These are phyloP conservation scores for Chrysocyon brachyurus DNA, from an alignment of 2,797 vertebrate genomes.

Conservation along the genomic window DNA sequence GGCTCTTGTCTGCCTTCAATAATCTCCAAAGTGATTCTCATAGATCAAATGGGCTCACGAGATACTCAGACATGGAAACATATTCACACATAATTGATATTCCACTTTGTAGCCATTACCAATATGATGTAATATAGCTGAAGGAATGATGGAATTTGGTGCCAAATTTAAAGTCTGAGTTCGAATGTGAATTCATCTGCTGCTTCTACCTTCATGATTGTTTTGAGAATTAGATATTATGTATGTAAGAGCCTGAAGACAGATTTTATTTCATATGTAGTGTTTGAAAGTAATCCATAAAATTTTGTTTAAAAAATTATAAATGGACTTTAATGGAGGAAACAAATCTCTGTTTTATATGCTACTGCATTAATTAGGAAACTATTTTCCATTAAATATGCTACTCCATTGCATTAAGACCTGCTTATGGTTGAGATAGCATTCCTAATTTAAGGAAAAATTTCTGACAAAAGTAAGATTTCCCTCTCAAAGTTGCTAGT, in stretches of 20 bases:
- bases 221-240: slow-evolving; percentile 38
- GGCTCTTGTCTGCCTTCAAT: background rate
- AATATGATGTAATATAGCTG: background rate
- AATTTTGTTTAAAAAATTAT: slow-evolving; percentile 15
- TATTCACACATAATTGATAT: background rate
- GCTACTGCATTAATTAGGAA: slow-evolving; percentile 20
- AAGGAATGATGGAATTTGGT: slow-evolving; percentile 30
- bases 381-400: background rate
- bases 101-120: background rate
- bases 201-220: background rate
- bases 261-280: background rate
- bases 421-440: background rate
- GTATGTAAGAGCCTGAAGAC: background rate
- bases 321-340: background rate
- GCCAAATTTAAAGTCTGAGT: background rate
- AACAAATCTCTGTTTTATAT: background rate
- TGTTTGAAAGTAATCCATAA: background rate
- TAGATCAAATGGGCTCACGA: slow-evolving; percentile 46
- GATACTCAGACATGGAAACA: background rate
- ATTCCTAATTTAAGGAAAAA: background rate
- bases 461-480: background rate
- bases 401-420: background rate
- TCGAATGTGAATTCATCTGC: background rate
- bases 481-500: background rate
- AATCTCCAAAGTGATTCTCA: slow-evolving; percentile 40